Conservation (phyloP, 1,140 invertebrate genomes). For the Danaus plexippus region DNA sequence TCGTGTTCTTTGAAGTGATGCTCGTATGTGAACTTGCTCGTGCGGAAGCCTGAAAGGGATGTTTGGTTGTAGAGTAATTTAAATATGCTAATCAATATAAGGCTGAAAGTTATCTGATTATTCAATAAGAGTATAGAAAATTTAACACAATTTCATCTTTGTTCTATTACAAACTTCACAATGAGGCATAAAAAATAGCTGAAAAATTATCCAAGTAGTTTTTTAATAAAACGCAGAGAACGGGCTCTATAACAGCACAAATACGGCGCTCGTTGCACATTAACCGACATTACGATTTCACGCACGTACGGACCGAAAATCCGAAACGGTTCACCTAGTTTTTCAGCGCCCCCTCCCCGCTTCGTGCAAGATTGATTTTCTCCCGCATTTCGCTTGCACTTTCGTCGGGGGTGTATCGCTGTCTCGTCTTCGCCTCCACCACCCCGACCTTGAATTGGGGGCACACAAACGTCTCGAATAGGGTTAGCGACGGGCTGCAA, state of each 20-base stretch:
- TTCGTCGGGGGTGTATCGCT: constrained; percentile 39
- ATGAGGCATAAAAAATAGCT: constrained; percentile 1
- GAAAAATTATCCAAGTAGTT: too few relatives aligned
- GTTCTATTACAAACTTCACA: too few relatives aligned
- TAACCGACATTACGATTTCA: constrained; percentile 13
- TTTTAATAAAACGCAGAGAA: too few relatives aligned
- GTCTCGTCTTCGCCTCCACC: constrained; percentile 42
- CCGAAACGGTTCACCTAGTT: constrained; percentile 60
- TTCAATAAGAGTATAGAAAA: too few relatives aligned
- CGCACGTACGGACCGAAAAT: constrained; percentile 18
- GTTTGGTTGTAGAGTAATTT: background rate
- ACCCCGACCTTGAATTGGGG: constrained; percentile 57
- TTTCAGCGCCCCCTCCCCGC: constrained; percentile 41
- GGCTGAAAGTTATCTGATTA: too few relatives aligned
- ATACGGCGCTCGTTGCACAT: constrained; percentile 11
- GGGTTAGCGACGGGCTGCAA: constrained; percentile 18
- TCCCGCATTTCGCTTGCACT: constrained; percentile 65
- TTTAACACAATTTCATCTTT: too few relatives aligned
- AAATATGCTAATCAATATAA: too few relatives aligned
- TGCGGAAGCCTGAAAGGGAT: constrained; percentile 3
- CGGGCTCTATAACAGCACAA: too few relatives aligned
- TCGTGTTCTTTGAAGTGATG: constrained; percentile 26
- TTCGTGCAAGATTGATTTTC: constrained; percentile 68
- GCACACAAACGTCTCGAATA: constrained; percentile 38
- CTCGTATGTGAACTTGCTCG: constrained; percentile 16